Evolutionary conservation across 2,888 invertebrate species (phyloP).

Genomic region (Epinotia demarniana): DNA sequence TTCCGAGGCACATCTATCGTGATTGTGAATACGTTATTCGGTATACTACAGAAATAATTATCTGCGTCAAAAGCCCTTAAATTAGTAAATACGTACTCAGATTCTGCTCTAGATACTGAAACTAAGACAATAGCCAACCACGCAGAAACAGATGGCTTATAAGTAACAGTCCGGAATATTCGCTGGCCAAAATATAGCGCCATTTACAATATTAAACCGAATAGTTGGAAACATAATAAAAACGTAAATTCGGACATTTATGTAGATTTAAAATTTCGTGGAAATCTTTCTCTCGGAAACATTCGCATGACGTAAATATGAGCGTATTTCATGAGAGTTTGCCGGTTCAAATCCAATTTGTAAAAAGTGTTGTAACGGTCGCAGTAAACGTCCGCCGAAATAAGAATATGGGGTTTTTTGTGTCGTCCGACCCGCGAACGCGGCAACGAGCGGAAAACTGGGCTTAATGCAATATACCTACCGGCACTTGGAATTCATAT

Average conservation of each 20-base stretch:
- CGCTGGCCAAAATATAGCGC: neutral
- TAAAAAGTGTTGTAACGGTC: conserved; percentile 67
- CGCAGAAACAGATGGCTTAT: neutral
- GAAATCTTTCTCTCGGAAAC: conserved; percentile 31
- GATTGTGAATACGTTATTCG: conserved; percentile 50
- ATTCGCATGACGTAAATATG: conserved; percentile 40
- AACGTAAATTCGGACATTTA: conserved; percentile 28
- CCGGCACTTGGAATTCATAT: conserved; percentile 69
- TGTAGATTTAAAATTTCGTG: conserved; percentile 34
- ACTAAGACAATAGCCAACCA: neutral
- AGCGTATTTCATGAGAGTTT: conserved; percentile 59
- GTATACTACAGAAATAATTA: conserved; percentile 46
- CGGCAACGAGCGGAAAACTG: conserved; percentile 60
- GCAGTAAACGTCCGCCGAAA: conserved; percentile 66
- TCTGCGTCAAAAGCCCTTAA: conserved; percentile 5
- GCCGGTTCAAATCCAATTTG: conserved; percentile 71
- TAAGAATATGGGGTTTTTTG: conserved; percentile 68
- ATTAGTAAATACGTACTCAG: conserved; percentile 15
- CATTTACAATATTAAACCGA: conserved; percentile 8
- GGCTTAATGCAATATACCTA: conserved; percentile 66
- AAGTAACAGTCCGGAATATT: conserved; percentile 3
- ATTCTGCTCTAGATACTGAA: conserved; percentile 3
- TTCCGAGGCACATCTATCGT: conserved; percentile 54
- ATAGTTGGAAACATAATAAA: conserved; percentile 31
- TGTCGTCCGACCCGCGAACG: conserved; percentile 60